Evolutionary conservation across 1,140 invertebrate species (phyloP).

Genomic region (Callitettix versicolor): DNA sequence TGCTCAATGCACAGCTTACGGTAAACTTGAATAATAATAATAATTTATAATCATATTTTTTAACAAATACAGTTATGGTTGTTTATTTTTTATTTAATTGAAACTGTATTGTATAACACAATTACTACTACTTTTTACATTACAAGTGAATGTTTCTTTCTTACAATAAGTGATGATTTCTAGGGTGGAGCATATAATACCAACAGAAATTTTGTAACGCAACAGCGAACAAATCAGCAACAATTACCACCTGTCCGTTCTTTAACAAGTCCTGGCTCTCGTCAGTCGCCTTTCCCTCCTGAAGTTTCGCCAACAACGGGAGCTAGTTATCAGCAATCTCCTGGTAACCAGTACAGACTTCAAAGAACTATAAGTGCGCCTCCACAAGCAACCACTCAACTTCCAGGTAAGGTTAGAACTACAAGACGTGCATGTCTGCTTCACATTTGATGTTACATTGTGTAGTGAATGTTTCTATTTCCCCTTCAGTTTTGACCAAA

Average conservation of each 20-base stretch:
- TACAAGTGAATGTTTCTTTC: background rate
- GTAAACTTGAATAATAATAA: slow-evolving; percentile 44
- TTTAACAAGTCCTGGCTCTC: slow-evolving; percentile 29
- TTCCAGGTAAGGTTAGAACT: slow-evolving; percentile 42
- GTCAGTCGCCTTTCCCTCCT: slow-evolving; percentile 45
- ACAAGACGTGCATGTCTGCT: slow-evolving; percentile 10
- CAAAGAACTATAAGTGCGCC: slow-evolving; percentile 49
- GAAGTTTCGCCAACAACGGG: slow-evolving; percentile 35
- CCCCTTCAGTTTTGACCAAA: too few species aligned
- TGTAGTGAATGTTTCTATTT: too few species aligned
- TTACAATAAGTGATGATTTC: background rate
- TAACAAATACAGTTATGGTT: background rate
- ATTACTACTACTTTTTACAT: background rate
- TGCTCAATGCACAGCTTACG: slow-evolving; percentile 66
- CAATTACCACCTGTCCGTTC: slow-evolving; percentile 25
- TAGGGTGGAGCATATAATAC: slow-evolving; percentile 20
- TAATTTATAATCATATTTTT: too few species aligned
- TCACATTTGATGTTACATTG: too few species aligned
- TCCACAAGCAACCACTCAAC: slow-evolving; percentile 51
- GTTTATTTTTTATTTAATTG: too few species aligned
- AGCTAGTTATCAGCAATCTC: slow-evolving; percentile 39
- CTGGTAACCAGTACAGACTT: slow-evolving; percentile 33
- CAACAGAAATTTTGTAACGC: slow-evolving; percentile 22
- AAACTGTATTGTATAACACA: too few species aligned
- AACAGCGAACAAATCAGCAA: slow-evolving; percentile 26